These are phyloP conservation scores for Nephila pilipes DNA, from an alignment of 1,140 invertebrate genomes.

Conservation along the genomic window DNA sequence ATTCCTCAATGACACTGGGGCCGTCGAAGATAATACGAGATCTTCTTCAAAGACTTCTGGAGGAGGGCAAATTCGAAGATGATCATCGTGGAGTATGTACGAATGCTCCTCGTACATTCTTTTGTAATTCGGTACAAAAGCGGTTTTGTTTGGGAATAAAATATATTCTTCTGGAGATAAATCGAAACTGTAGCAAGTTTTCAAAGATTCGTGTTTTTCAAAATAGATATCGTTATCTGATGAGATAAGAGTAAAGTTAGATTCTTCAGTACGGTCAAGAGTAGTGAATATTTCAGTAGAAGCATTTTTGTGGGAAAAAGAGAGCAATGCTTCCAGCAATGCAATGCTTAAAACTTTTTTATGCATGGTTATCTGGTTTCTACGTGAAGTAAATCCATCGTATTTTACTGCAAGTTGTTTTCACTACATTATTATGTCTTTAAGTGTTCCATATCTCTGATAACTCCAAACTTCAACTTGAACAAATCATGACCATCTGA, in stretches of 20 bases:
- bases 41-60: neutral
- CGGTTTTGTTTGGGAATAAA: too few species aligned
- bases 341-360: neutral
- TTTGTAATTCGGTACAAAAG: too few species aligned
- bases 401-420: neutral
- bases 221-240: neutral
- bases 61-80: too few species aligned
- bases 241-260: neutral
- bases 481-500: neutral
- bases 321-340: neutral
- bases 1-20: slow-evolving; percentile 80
- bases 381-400: neutral
- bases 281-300: neutral
- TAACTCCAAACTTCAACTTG: neutral
- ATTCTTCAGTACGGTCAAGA: neutral
- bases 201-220: neutral
- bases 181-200: neutral
- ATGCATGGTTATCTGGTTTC: neutral
- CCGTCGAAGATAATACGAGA: too few species aligned
- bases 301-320: neutral
- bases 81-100: too few species aligned
- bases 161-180: slow-evolving; percentile 1
- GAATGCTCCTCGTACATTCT: too few species aligned
- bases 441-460: neutral
- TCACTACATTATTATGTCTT: neutral